Conservation (phyloP, 2,888 invertebrate genomes). For the Heliconius cydno region DNA sequence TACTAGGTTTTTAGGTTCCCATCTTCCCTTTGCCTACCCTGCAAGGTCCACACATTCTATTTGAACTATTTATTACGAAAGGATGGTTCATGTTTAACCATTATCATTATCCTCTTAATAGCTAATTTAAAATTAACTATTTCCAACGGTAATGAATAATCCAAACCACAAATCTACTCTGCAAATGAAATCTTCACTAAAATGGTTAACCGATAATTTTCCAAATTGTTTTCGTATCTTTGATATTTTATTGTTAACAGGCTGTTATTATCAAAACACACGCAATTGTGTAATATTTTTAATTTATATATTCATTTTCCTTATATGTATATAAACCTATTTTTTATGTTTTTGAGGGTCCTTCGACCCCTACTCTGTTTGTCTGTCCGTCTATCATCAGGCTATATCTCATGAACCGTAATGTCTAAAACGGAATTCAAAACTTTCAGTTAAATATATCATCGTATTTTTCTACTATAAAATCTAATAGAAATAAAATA, state of each 20-base stretch:
- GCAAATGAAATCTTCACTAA: slow-evolving; percentile 76
- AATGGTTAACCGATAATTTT: slow-evolving; percentile 74
- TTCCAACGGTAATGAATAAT: slow-evolving; percentile 65
- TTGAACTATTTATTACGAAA: not conserved
- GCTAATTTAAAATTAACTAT: slow-evolving; percentile 64
- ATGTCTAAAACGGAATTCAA: no score
- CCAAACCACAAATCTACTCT: slow-evolving; percentile 73
- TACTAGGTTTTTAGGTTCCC: no score
- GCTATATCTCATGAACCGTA: no score
- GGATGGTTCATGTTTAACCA: slow-evolving; percentile 50
- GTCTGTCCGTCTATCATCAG: no score
- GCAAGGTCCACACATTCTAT: not conserved
- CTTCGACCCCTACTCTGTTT: no score
- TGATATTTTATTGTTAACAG: slow-evolving; percentile 39
- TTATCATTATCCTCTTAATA: slow-evolving; percentile 55
- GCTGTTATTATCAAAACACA: slow-evolving; percentile 8
- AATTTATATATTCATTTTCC: not conserved
- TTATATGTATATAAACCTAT: not conserved
- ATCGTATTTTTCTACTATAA: no score
- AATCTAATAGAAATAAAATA: no score
- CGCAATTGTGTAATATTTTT: not conserved
- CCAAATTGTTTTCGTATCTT: slow-evolving; percentile 50
- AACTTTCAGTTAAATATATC: no score
- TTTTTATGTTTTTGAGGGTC: not conserved
- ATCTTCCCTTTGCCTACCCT: no score